Conservation (phyloP, 2,888 invertebrate genomes). For the Dicyrtoma fusca region DNA sequence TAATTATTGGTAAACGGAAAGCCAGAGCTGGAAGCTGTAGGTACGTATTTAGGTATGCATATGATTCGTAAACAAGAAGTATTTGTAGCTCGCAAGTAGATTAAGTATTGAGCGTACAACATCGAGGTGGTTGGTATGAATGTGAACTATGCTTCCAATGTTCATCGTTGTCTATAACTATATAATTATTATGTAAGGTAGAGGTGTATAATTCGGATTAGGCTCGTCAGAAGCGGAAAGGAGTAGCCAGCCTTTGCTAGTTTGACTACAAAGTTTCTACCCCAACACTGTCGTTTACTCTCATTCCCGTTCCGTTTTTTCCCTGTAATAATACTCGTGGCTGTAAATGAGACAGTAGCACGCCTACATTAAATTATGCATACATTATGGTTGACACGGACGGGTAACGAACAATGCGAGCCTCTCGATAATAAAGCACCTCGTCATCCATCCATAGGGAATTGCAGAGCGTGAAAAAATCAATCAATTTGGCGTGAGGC, state of each 20-base stretch:
- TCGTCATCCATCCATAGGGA: conserved; percentile 19
- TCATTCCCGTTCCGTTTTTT: conserved; percentile 2
- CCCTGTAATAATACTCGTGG: background rate
- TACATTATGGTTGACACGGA: conserved; percentile 37
- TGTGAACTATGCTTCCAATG: no score
- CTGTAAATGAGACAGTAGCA: conserved; percentile 35
- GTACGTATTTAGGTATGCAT: no score
- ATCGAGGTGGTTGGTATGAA: no score
- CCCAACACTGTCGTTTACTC: background rate
- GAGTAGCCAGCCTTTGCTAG: background rate
- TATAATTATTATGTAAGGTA: background rate
- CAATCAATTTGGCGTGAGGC: conserved; percentile 39
- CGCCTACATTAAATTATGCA: conserved; percentile 36
- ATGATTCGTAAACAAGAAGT: no score
- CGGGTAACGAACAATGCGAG: conserved; percentile 28
- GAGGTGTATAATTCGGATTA: background rate
- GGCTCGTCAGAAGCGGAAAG: background rate
- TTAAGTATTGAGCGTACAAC: no score
- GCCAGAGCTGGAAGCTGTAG: no score
- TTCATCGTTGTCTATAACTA: no score
- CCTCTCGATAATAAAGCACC: conserved; percentile 30
- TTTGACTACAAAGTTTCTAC: background rate
- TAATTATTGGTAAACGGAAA: no score
- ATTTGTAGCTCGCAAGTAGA: no score
- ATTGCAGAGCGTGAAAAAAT: conserved; percentile 35